Evolutionary conservation across 2,113 vertebrate species (phyloP), one percentile per base, ranked within the genome.

Genomic region (Ramphastos sulfuratus): DNA sequence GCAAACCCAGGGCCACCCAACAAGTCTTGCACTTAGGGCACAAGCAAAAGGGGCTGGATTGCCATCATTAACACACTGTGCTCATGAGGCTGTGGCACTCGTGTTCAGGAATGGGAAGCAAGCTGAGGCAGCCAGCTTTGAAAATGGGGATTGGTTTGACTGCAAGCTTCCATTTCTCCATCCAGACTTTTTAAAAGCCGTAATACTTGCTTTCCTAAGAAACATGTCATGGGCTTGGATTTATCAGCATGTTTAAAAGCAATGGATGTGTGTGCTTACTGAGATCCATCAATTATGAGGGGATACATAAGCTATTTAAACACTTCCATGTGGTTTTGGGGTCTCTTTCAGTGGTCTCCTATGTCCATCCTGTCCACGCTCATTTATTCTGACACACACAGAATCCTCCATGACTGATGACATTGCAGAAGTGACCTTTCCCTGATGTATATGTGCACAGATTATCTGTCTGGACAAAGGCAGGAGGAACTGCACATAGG

Each of bases 311-410:
- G 39, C 85, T 86, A 39, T 54, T 83, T 94, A 93, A 91, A 88
- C 73, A 63, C 50, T 95, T 92, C 79, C 91, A 61, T 93, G 91
- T 85, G 93, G 85, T 74, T 95, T 94, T n/a, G 65, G 94, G 79
- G 87, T 96, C 82, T 92, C 65, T 82, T 76, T 89, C 64, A 25
- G 37, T 25, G 69, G 67, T 63, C 64, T 83, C 65, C 58, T 67
- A 3, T 0, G 30, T 85, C 82, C 85, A 30, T 50, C 39, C 80
- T 75, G 79, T 90, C 82, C 87, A 59, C 2, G 5, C 56, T 95
- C 37, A 67, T 93, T 92, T 83, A 66, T 71, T 89, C 75, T 71
- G 76, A 67, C 82, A 44, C 35, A 4, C 52, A 80, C 74, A 88
- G 89, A 82, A 87, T 92, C 58, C 70, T 59, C 44, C 73, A 3